Evolutionary conservation across 1,140 invertebrate genomes (phyloP).

Genomic region (Phortica variegata): DNA sequence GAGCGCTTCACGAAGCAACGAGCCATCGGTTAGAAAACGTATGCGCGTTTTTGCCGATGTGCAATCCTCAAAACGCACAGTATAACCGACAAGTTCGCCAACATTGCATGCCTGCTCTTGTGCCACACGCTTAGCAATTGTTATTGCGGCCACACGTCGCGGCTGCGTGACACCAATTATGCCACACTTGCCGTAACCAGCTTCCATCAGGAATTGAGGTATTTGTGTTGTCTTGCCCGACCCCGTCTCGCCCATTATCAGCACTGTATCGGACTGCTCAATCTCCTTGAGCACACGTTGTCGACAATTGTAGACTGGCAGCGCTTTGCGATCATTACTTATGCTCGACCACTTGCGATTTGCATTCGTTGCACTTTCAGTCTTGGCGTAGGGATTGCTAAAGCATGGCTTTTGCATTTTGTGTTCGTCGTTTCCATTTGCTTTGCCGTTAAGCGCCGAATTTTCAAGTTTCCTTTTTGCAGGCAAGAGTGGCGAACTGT

Average conservation of each 20-base stretch:
- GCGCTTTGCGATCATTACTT: constrained; percentile 29
- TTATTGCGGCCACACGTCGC: constrained; percentile 87
- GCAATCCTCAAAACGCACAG: constrained; percentile 86
- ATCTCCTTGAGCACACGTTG: constrained; percentile 40
- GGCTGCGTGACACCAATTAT: constrained; percentile 85
- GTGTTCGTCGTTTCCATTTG: no score
- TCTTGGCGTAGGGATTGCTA: no score
- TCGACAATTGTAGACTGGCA: constrained; percentile 39
- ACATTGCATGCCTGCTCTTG: constrained; percentile 73
- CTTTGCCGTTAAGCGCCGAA: no score
- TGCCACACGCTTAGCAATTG: constrained; percentile 84
- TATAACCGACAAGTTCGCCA: constrained; percentile 66
- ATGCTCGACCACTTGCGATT: constrained; percentile 5
- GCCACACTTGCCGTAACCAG: constrained; percentile 61
- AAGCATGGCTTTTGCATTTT: no score
- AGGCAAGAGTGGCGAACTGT: no score
- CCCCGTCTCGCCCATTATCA: constrained; percentile 87
- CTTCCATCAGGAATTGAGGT: constrained; percentile 73
- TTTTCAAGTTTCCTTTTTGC: no score
- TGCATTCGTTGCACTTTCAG: no score
- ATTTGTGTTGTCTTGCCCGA: constrained; percentile 91
- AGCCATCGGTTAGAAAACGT: constrained; percentile 88
- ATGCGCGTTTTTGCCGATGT: constrained; percentile 74
- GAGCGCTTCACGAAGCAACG: constrained; percentile 83
- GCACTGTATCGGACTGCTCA: constrained; percentile 60